Percentiles rank a stretch among this genome's conserved stretches.
Conservation (phyloP, 1,140 invertebrate species). For the Leptinotarsa defecta region DNA sequence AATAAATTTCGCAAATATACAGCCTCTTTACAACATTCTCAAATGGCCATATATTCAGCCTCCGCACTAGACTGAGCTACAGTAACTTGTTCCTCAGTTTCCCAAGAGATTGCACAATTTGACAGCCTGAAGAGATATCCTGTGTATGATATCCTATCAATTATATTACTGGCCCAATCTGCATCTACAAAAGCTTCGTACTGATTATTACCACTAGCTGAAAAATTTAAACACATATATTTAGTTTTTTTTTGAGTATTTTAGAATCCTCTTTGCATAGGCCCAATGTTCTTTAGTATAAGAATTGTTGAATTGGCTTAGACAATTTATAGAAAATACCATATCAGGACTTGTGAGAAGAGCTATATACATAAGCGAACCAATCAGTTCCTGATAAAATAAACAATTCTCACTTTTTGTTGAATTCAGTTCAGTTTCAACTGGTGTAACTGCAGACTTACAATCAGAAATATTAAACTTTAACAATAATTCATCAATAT, state of each 20-base stretch:
- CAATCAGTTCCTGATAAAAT: not conserved
- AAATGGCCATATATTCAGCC: conserved; percentile 52
- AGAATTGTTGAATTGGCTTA: no score
- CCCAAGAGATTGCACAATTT: conserved; percentile 47
- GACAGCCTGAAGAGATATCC: conserved; percentile 44
- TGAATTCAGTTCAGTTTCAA: not conserved
- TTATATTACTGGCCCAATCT: no score
- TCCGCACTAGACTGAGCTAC: conserved; percentile 47
- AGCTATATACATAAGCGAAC: conserved; percentile 25
- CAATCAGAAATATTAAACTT: not conserved
- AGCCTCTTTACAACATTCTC: conserved; percentile 43
- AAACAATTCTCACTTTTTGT: conserved; percentile 43
- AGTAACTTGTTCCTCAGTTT: conserved; percentile 45
- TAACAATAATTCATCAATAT: not conserved
- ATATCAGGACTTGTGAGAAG: not conserved
- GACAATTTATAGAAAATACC: no score
- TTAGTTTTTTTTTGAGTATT: no score
- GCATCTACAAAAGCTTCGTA: no score
- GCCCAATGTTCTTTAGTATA: no score
- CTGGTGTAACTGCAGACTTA: not conserved
- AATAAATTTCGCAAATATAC: conserved; percentile 44
- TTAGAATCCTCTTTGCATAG: no score
- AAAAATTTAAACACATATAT: no score
- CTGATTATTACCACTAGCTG: no score
- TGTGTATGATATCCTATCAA: no score